phyloP scores from a whole-genome alignment of 1,140 invertebrate species.

The Brachionus calyciflorus region DNA sequence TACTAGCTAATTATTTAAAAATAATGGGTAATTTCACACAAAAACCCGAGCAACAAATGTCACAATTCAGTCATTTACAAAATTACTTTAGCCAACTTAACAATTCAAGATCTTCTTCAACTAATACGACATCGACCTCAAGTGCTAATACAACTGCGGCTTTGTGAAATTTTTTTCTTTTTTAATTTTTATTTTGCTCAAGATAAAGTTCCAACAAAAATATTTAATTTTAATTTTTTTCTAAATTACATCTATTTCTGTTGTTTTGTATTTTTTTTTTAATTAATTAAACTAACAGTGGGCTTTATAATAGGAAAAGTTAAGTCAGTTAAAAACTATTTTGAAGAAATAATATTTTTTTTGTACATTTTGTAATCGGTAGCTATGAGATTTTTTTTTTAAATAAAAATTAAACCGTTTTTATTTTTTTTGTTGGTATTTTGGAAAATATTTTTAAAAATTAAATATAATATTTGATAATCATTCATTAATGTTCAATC shows the following conservation, averaged over 20 bases:
- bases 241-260: neutral
- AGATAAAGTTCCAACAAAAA: neutral
- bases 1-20: slow-evolving; percentile 25
- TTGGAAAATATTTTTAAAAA: neutral
- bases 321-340: no score
- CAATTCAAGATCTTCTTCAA: neutral
- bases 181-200: neutral
- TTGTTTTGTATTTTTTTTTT: slow-evolving; percentile 1
- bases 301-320: no score
- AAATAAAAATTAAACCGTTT: neutral
- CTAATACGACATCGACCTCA: neutral
- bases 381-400: neutral
- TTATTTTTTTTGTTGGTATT: neutral
- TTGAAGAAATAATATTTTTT: no score
- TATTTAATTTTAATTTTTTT: neutral
- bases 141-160: neutral
- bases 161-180: neutral
- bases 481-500: neutral
- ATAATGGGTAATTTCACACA: neutral
- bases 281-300: neutral
- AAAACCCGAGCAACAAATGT: neutral
- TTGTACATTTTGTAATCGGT: no score
- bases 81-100: slow-evolving; percentile 27
- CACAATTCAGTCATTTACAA: neutral
- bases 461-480: no score